These are phyloP conservation scores for Metopolophium dirhodum DNA, from an alignment of 1,140 invertebrate genomes.

Conservation along the genomic window DNA sequence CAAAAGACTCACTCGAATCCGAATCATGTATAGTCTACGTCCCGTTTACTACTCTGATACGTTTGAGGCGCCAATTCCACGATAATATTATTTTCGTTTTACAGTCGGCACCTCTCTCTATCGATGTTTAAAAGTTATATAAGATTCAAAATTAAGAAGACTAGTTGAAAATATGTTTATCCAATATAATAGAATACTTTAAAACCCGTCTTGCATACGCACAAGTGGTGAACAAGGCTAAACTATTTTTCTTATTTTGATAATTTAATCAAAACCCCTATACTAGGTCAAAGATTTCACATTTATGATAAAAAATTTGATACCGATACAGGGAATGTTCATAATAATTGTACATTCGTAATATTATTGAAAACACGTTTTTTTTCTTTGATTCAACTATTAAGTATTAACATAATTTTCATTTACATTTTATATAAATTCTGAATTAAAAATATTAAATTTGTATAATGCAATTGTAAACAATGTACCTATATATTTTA, in stretches of 20 bases:
- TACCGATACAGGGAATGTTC: background rate
- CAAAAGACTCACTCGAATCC: conserved; percentile 8
- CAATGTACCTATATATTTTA: background rate
- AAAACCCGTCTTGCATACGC: background rate
- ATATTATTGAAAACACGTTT: background rate
- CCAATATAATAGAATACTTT: background rate
- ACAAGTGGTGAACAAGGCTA: background rate
- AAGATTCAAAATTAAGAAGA: background rate
- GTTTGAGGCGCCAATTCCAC: conserved; percentile 33
- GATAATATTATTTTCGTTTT: background rate
- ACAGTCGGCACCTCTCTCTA: too few species aligned
- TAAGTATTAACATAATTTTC: background rate
- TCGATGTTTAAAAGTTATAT: background rate
- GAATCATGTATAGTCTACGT: background rate
- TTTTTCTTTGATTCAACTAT: background rate
- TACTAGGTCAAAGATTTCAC: background rate
- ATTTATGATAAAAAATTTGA: background rate
- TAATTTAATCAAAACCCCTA: background rate
- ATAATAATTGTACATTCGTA: background rate
- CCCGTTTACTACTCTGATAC: background rate
- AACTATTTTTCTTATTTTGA: background rate
- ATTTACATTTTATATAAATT: background rate
- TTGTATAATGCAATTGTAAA: background rate
- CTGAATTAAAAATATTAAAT: background rate
- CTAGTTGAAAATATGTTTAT: background rate